Evolutionary conservation across 2,888 invertebrate species (phyloP).

Genomic region (Phalangium opilio): DNA sequence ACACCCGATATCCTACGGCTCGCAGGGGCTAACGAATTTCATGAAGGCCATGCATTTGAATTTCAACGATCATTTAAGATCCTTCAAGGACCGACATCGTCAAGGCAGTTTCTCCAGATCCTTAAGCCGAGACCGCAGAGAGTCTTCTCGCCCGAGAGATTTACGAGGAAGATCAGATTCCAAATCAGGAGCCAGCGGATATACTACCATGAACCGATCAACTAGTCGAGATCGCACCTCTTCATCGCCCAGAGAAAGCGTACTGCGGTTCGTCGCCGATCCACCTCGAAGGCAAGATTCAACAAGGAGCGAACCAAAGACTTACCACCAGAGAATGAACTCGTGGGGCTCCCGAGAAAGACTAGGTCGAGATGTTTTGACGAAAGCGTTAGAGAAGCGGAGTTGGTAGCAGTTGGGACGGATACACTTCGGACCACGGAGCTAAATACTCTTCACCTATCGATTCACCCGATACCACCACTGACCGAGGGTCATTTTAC

Average conservation of each 20-base stretch:
- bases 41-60: constrained; percentile 9
- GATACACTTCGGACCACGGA: constrained; percentile 14
- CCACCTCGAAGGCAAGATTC: constrained; percentile 7
- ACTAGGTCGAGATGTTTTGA: constrained; percentile 4
- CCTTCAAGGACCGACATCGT: background rate
- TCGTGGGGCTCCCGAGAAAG: constrained; percentile 9
- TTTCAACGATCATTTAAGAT: background rate
- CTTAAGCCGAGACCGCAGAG: too few species aligned
- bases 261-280: constrained; percentile 15
- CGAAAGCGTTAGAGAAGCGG: constrained; percentile 15
- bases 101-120: too few species aligned
- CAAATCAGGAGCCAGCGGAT: too few species aligned
- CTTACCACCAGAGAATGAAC: constrained; percentile 6
- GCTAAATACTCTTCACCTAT: background rate
- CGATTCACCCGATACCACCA: too few species aligned
- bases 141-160: too few species aligned
- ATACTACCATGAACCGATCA: constrained; percentile 7
- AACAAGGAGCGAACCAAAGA: constrained; percentile 5
- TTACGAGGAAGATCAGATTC: too few species aligned
- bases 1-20: constrained; percentile 14
- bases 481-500: background rate
- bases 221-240: constrained; percentile 15
- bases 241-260: constrained; percentile 12
- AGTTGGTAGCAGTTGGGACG: constrained; percentile 13
- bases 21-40: constrained; percentile 15